Conservation (phyloP, 2,113 vertebrate species). For the Peromyscus leucopus region DNA sequence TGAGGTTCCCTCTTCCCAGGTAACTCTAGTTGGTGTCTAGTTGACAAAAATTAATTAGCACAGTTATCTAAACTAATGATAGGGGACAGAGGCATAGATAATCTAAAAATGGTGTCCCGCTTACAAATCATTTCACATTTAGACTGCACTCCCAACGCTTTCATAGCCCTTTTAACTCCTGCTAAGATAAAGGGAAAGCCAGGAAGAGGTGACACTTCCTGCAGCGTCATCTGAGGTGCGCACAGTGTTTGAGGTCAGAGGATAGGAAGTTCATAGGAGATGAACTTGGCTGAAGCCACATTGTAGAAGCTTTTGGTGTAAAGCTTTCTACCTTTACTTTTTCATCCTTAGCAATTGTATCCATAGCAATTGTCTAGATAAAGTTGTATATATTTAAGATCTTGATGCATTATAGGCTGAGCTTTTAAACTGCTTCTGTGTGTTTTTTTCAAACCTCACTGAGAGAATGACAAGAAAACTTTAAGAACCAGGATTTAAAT, state of each 20-base stretch:
- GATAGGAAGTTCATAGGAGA: constrained; percentile 25
- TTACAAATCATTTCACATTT: constrained; percentile 51
- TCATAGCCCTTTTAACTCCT: constrained; percentile 12
- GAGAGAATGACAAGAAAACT: constrained; percentile 54
- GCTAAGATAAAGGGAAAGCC: constrained; percentile 53
- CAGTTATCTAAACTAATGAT: constrained; percentile 43
- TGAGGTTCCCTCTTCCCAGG: not conserved
- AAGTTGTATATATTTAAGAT: constrained; percentile 34
- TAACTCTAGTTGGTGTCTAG: not conserved
- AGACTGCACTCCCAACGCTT: not conserved
- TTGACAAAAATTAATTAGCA: not conserved
- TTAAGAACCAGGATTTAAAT: constrained; percentile 8
- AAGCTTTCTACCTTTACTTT: constrained; percentile 35
- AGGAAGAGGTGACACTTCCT: constrained; percentile 7
- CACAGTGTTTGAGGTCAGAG: constrained; percentile 10
- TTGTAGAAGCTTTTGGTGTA: not conserved
- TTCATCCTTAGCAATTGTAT: constrained; percentile 10
- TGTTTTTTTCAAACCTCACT: not conserved
- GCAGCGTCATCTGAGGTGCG: not conserved
- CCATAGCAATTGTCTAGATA: constrained; percentile 7
- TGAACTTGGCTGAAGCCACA: not conserved
- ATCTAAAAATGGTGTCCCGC: constrained; percentile 38
- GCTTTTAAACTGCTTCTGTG: constrained; percentile 19
- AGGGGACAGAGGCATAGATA: constrained; percentile 12
- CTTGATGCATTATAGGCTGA: constrained; percentile 28